Base-by-base conservation (phyloP, 2,888 invertebrate species). In the Trissoscelio sp. region DNA sequence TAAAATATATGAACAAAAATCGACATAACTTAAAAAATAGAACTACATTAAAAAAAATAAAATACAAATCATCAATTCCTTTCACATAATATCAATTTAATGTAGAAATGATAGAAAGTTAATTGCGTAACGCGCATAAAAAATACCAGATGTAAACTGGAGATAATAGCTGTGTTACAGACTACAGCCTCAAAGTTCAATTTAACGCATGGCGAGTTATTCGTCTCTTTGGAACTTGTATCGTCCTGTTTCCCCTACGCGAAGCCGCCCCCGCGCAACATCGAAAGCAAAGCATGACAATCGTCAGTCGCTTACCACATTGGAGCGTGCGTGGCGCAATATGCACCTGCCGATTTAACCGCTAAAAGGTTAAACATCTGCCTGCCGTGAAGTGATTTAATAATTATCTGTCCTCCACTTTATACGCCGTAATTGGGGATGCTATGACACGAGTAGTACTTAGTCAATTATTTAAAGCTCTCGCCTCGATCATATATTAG, bases 181-280 rank as follows among this genome's bases (percentile, higher is more conserved):
- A 85, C 85, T 87, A 83, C 86, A 85, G 86, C 87, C 85, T 89
- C 88, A 86, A 88, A 88, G 87, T 89, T 89, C 89, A 90, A 91
- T 91, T 90, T 90, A 91, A 90, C 91, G 90, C 90, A 90, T 91
- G 89, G 88, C 84, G 75, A 85, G 88, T 85, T 86, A 84, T 78
- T 86, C 82, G 84, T 84, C 83, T 78, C 80, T 78, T 62, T 73
- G 51, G 70, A 70, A 77, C 57, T 66, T 83, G 83, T 80, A 74
- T 82, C 83, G 79, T 64, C 83, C 83, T 79, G 79, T 73, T 79
- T 83, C 77, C 83, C 84, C 79, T 78, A 67, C 57, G 42, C 62
- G 70, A 66, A 34, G 57, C 48, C 70, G 73, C 66, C 74, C 74
- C 78, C 77, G 60, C 72, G 64, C 62, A 72, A 60, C 75, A 57